Percentiles rank a stretch among this genome's conserved stretches.
Conservation (phyloP, 92 coral and sea anemone species). For the Porites cylindrica region DNA sequence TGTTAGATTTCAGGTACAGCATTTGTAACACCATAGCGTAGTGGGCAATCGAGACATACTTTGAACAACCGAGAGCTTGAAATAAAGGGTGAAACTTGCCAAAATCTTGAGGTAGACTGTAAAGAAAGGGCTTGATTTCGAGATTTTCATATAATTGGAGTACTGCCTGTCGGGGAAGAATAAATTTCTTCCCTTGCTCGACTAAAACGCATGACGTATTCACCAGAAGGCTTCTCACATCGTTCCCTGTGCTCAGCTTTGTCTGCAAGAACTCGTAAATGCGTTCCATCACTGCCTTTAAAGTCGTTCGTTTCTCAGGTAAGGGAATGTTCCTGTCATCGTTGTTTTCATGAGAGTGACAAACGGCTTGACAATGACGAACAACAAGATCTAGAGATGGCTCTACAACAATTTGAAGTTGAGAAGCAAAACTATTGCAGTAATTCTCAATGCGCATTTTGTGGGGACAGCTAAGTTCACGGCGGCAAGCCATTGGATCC, state of each 20-base stretch:
- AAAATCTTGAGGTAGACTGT: slow-evolving; percentile 58
- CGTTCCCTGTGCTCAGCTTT: background rate
- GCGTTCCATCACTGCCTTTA: slow-evolving; percentile 54
- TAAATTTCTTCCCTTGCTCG: slow-evolving; percentile 58
- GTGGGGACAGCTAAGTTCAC: background rate
- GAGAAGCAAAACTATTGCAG: background rate
- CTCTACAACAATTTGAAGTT: slow-evolving; percentile 6
- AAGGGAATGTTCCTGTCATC: background rate
- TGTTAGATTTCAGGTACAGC: slow-evolving; percentile 17
- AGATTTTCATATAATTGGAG: slow-evolving; percentile 39
- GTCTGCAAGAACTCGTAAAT: slow-evolving; percentile 61
- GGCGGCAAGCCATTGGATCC: background rate
- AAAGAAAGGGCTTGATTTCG: slow-evolving; percentile 70
- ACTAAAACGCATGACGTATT: slow-evolving; percentile 51
- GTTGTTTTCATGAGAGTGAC: slow-evolving; percentile 10
- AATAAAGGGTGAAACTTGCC: slow-evolving; percentile 40
- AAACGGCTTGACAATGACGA: slow-evolving; percentile 66
- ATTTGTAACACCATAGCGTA: slow-evolving; percentile 60
- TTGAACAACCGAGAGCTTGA: slow-evolving; percentile 54
- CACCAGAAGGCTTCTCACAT: slow-evolving; percentile 12
- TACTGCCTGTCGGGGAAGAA: slow-evolving; percentile 63
- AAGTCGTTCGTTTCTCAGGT: background rate
- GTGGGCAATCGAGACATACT: slow-evolving; percentile 50
- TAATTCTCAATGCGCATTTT: background rate
- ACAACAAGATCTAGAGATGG: slow-evolving; percentile 65